phyloP scores from a whole-genome alignment of 2,888 invertebrate genomes.

The Ctenicera cuprea region DNA sequence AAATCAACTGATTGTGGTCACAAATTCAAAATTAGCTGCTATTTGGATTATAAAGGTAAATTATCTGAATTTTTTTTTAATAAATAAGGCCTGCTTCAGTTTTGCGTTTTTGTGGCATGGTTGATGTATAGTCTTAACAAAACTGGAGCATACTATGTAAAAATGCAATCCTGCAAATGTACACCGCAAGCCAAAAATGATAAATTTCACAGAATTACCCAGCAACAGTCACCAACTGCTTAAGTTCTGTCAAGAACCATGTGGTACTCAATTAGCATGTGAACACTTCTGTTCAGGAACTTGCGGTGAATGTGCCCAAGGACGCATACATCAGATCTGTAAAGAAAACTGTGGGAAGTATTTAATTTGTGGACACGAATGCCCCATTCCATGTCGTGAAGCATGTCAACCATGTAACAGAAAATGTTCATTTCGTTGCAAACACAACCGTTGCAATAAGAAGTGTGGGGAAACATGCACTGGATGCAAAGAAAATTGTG shows the following conservation, averaged over 20 bases:
- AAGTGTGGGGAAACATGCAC: conserved; percentile 71
- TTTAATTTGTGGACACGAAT: conserved; percentile 80
- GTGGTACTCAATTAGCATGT: conserved; percentile 72
- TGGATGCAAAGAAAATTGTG: conserved; percentile 66
- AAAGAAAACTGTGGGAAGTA: conserved; percentile 74
- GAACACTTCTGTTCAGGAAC: conserved; percentile 75
- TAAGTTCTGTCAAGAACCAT: conserved; percentile 72
- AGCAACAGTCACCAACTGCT: conserved; percentile 59
- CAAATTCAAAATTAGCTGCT: conserved; percentile 71
- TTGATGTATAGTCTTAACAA: no score
- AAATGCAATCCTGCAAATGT: no score
- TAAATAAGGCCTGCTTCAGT: no score
- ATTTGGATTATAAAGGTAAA: conserved; percentile 60
- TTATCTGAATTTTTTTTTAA: no score
- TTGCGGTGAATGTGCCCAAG: conserved; percentile 76
- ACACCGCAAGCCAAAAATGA: no score
- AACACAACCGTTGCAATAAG: conserved; percentile 74
- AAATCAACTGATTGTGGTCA: conserved; percentile 74
- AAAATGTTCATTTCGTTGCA: conserved; percentile 73
- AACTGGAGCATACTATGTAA: no score
- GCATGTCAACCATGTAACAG: conserved; percentile 76
- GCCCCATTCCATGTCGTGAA: conserved; percentile 75
- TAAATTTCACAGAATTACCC: no score
- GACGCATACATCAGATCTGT: conserved; percentile 78
- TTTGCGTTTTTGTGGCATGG: no score